Evolutionary conservation across 2,113 vertebrate species (phyloP).

Genomic region (Pelecanoides urinatrix): DNA sequence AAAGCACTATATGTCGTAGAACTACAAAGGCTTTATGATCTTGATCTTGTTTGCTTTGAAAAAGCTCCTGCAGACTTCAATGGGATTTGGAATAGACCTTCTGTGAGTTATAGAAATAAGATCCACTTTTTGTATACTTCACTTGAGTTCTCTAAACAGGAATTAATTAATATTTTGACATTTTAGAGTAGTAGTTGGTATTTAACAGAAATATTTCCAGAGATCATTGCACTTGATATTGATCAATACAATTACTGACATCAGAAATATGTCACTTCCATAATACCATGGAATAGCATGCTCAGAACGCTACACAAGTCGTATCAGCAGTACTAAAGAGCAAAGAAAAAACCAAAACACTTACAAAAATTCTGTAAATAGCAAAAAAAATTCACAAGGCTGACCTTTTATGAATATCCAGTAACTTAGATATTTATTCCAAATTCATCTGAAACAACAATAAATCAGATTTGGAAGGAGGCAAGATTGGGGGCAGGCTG

Average conservation of each 20-base stretch:
- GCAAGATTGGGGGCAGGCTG: neutral
- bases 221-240: neutral
- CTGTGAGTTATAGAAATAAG: neutral
- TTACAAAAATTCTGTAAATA: neutral
- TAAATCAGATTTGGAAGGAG: neutral
- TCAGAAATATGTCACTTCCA: neutral
- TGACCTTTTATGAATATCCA: neutral
- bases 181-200: neutral
- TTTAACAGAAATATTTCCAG: slow-evolving; percentile 1
- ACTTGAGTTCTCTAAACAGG: neutral
- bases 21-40: neutral
- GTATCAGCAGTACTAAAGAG: neutral
- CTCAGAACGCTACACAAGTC: neutral
- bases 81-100: neutral
- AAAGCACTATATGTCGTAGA: neutral
- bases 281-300: neutral
- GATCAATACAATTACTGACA: neutral
- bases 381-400: neutral
- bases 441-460: neutral
- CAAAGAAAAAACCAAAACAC: neutral
- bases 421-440: neutral
- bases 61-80: neutral
- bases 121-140: neutral
- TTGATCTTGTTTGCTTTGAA: neutral
- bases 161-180: slow-evolving; percentile 18